Evolutionary conservation across 1,140 invertebrate genomes (phyloP), one percentile per base, ranked within the genome.

Genomic region (Trachymyrmex cornetzi): DNA sequence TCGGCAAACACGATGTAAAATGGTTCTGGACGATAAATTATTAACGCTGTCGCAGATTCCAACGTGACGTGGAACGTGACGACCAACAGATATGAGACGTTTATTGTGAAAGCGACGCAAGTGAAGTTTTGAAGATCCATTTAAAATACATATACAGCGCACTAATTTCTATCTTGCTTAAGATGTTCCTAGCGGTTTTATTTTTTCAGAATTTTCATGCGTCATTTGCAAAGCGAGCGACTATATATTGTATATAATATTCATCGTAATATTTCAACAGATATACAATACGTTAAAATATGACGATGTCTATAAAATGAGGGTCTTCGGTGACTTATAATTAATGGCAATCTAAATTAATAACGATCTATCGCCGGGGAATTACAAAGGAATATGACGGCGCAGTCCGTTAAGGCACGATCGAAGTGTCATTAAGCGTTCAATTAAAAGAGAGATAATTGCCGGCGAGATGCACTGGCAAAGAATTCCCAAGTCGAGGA

Each of bases 11-110:
- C 19, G 74, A 79, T 85, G 82, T 84, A 84, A 84, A 84, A 84
- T 44, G 80, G 80, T 61, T 63, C 55, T 84, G 69, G 80, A 84
- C 72, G 80, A 84, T 84, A 75, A 74, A 75, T 84, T 84, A 84
- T 84, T 84, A 84, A 84, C 80, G 80, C 80, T 84, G 80, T 84
- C 80, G 80, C 80, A 55, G 55, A 74, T 74, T 61, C 69, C 57
- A 57, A 48, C 67, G 80, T 55, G 63, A 27, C 77, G 38, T 22
- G 80, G 34, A 74, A 75, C 80, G 69, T 75, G 38, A 84, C 80
- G 80, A 75, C 80, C 80, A 84, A 84, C 80, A 74, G 67, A 84
- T 84, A 84, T 75, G 80, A 84, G 80, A 84, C 80, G 80, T 84
- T 84, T 84, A 84, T 75, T 84, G 53, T 84, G 80, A 74, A 61